Evolutionary conservation across 2,888 invertebrate genomes (phyloP).

Genomic region (Leptura quadrifasciata): DNA sequence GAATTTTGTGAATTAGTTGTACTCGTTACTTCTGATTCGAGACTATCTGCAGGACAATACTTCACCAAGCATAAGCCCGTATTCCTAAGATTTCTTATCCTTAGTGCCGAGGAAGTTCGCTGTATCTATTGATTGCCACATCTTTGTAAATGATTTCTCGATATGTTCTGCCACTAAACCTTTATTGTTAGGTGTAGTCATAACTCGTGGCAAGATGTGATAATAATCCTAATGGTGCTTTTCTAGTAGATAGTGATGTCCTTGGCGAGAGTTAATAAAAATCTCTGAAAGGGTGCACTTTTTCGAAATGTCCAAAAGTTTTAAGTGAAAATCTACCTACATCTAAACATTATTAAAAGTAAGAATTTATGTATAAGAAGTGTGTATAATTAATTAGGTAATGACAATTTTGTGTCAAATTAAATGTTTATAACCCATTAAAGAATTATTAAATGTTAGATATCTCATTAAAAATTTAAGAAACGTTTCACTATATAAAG

Average conservation of each 20-base stretch:
- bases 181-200: constrained; percentile 34
- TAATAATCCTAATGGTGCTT: constrained; percentile 60
- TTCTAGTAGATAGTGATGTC: constrained; percentile 58
- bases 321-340: constrained; percentile 16
- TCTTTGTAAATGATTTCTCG: constrained; percentile 37
- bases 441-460: constrained; percentile 17
- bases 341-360: background rate
- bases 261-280: constrained; percentile 51
- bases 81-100: constrained; percentile 40
- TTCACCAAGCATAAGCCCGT: constrained; percentile 54
- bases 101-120: constrained; percentile 31
- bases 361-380: constrained; percentile 1
- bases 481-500: background rate
- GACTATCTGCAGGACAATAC: constrained; percentile 71
- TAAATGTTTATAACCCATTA: constrained; percentile 13
- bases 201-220: constrained; percentile 59
- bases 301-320: constrained; percentile 47
- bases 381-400: constrained; percentile 23
- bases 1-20: constrained; percentile 67
- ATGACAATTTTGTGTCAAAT: constrained; percentile 17
- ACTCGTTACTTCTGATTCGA: constrained; percentile 66
- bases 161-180: constrained; percentile 23
- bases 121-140: constrained; percentile 32
- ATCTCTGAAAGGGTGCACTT: constrained; percentile 50
- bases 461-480: constrained; percentile 5